Conservation (phyloP, 2,888 invertebrate species). For the Glyphotaelius pellucidus region DNA sequence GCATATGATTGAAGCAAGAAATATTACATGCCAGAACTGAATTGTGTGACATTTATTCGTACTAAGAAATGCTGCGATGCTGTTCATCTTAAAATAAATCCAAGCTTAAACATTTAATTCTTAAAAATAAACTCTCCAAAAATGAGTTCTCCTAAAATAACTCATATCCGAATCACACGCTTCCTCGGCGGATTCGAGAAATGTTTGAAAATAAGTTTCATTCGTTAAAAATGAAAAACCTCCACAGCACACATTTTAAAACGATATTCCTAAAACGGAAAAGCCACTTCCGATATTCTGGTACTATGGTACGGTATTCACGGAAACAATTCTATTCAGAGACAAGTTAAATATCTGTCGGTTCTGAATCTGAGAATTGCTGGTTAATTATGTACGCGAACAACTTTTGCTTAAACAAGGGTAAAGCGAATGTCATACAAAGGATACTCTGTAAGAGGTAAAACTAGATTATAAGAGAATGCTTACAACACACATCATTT, state of each 20-base stretch:
- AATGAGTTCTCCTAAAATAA: background rate
- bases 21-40: too few relatives aligned
- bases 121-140: background rate
- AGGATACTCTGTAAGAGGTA: background rate
- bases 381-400: constrained; percentile 26
- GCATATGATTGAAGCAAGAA: too few relatives aligned
- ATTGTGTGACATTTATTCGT: too few relatives aligned
- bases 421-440: constrained; percentile 18
- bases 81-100: too few relatives aligned
- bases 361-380: constrained; percentile 10
- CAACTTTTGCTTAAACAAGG: constrained; percentile 35
- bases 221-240: constrained; percentile 4
- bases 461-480: background rate
- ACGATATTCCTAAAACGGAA: background rate
- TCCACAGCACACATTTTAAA: too few relatives aligned
- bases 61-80: too few relatives aligned
- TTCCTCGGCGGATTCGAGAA: background rate
- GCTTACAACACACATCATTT: background rate
- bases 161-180: background rate
- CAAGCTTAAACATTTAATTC: too few relatives aligned
- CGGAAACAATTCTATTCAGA: constrained; percentile 35
- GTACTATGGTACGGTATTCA: background rate
- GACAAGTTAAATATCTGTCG: constrained; percentile 39
- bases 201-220: background rate
- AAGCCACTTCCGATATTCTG: background rate